These are phyloP conservation scores for Ophioninae sp. DNA, from an alignment of 2,888 invertebrate genomes.

Conservation along the genomic window DNA sequence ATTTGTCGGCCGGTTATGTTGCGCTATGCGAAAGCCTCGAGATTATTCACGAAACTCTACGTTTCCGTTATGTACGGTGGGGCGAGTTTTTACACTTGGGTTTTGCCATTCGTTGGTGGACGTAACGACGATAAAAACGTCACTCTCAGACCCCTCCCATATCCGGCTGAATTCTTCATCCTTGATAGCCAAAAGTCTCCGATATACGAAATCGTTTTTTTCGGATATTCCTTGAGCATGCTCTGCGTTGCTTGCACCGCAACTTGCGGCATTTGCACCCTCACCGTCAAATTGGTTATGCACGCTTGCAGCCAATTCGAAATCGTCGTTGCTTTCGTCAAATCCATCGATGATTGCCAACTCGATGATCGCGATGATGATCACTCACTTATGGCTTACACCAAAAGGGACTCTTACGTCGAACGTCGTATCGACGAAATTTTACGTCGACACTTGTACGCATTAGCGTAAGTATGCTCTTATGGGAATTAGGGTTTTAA, in stretches of 20 bases:
- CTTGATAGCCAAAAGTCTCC: conserved; percentile 34
- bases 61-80: conserved; percentile 25
- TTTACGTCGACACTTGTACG: conserved; percentile 33
- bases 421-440: conserved; percentile 17
- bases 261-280: conserved; percentile 45
- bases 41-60: conserved; percentile 33
- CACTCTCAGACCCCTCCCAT: conserved; percentile 11
- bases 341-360: background rate
- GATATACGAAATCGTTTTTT: conserved; percentile 48
- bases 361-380: background rate
- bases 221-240: conserved; percentile 34
- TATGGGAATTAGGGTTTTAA: background rate
- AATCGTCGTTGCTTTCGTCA: conserved; percentile 39
- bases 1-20: conserved; percentile 35
- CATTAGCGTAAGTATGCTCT: conserved; percentile 21
- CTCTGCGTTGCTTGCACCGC: conserved; percentile 17
- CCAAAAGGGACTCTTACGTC: background rate
- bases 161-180: conserved; percentile 35
- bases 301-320: conserved; percentile 60
- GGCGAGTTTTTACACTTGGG: conserved; percentile 29
- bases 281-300: conserved; percentile 55
- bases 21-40: conserved; percentile 25
- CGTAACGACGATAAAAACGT: background rate
- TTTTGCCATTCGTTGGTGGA: conserved; percentile 19
- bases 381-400: background rate